Base-by-base conservation (phyloP, 1,140 invertebrate species). In the Andrena cerasifolii region DNA sequence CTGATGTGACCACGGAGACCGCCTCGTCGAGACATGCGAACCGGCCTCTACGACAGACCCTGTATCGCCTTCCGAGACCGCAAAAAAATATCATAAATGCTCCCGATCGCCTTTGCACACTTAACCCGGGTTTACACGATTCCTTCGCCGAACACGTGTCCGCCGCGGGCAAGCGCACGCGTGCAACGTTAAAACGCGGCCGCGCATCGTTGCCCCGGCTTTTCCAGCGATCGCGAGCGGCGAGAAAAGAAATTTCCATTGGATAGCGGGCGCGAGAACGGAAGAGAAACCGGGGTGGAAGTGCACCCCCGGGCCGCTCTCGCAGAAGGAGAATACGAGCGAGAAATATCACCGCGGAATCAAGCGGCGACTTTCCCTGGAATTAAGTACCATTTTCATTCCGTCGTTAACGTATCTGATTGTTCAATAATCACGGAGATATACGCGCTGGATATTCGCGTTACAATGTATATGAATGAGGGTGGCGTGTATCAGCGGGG, bases 1-100 rank as follows among this genome's bases (percentile, higher is more conserved):
- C 90, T 91, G 92, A 93, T 93, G 92, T 92, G 91, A 91, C 89
- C 90, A 86, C 85, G 86, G 90, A 91, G 91, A 91, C 92, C 92
- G 91, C 92, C 92, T 91, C 86, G 91, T 89, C 86, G 89, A 75
- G 91, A 93, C 92, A 93, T 93, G 92, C 92, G 88, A 91, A 74
- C 88, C 75, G 66, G 58, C 76, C 70, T 76, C 66, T 76, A 77
- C 72, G 70, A 53, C 51, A 65, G 67, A 77, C 84, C 68, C 62
- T 83, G 63, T 82, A 81, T 83, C 81, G 81, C 81, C 67, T 82
- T 77, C 79, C 59, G 24, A 70, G 59, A 66, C 51, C 51, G 79
- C 74, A 73, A 70, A 70, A 74, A 83, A 83, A 83, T 83, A 83
- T 82, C 82, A 65, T 62, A 83, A 78, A 83, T 70, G 73, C 56